These are phyloP conservation scores for Ibidorhyncha struthersii DNA, from an alignment of 2,113 vertebrate genomes.

Conservation along the genomic window DNA sequence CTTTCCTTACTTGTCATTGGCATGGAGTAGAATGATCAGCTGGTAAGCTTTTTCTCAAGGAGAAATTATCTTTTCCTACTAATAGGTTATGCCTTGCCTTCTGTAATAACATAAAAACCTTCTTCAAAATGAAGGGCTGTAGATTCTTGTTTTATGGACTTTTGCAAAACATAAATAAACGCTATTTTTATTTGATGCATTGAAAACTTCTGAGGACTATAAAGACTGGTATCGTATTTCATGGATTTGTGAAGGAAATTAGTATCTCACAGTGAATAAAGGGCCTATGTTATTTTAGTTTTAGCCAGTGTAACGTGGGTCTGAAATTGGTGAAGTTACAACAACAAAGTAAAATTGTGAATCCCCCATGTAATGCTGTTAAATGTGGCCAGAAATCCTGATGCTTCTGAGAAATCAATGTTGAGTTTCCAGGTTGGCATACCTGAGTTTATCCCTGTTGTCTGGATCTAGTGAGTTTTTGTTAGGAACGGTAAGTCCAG, in stretches of 20 bases:
- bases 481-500: not conserved
- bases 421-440: not conserved
- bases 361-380: not conserved
- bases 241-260: not conserved
- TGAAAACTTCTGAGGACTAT: not conserved
- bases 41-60: not conserved
- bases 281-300: not conserved
- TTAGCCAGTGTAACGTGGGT: not conserved
- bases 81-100: not conserved
- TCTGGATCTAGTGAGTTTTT: not conserved
- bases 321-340: not conserved
- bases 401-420: not conserved
- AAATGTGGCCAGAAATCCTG: not conserved
- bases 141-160: not conserved
- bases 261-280: not conserved
- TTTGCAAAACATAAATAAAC: not conserved
- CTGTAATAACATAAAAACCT: not conserved
- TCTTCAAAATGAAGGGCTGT: not conserved
- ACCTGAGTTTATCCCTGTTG: not conserved
- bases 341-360: not conserved
- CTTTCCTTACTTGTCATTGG: not conserved
- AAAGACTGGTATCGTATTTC: accelerated
- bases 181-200: not conserved
- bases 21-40: not conserved
- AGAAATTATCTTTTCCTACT: not conserved